phyloP scores from a whole-genome alignment of 2,888 invertebrate species.

The Drosophila macrothrix region DNA sequence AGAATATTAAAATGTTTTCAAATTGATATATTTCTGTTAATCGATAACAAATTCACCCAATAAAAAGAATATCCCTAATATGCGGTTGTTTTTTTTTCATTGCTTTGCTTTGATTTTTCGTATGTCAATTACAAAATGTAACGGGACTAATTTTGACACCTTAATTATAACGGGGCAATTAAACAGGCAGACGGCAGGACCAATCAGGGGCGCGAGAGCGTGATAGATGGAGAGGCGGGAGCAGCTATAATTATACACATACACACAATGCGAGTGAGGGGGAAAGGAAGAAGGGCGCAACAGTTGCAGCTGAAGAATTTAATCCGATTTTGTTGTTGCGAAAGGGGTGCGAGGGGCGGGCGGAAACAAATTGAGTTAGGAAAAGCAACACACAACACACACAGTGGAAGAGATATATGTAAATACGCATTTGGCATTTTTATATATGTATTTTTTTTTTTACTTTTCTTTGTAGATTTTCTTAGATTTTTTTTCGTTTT shows the following conservation, averaged over 20 bases:
- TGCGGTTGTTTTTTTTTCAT: conserved; percentile 14
- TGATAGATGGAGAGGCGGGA: neutral
- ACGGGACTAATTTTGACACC: conserved; percentile 51
- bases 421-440: conserved; percentile 63
- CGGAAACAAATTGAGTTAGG: conserved; percentile 42
- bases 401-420: conserved; percentile 59
- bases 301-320: conserved; percentile 69
- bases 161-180: conserved; percentile 56
- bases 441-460: conserved; percentile 43
- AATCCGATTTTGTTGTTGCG: conserved; percentile 68
- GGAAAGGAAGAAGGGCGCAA: conserved; percentile 37
- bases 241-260: conserved; percentile 38
- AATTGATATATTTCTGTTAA: neutral
- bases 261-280: conserved; percentile 16
- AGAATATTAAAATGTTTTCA: neutral
- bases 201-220: neutral
- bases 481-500: conserved; percentile 30
- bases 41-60: neutral
- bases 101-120: conserved; percentile 31
- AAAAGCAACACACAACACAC: conserved; percentile 57
- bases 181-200: conserved; percentile 48
- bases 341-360: conserved; percentile 17
- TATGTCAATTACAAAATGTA: conserved; percentile 41
- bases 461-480: conserved; percentile 55
- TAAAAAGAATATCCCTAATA: conserved; percentile 14